Percentiles rank a stretch among this genome's conserved stretches.
phyloP scores from a whole-genome alignment of 2,888 invertebrate genomes.

The Leptinotarsa haldemani region DNA sequence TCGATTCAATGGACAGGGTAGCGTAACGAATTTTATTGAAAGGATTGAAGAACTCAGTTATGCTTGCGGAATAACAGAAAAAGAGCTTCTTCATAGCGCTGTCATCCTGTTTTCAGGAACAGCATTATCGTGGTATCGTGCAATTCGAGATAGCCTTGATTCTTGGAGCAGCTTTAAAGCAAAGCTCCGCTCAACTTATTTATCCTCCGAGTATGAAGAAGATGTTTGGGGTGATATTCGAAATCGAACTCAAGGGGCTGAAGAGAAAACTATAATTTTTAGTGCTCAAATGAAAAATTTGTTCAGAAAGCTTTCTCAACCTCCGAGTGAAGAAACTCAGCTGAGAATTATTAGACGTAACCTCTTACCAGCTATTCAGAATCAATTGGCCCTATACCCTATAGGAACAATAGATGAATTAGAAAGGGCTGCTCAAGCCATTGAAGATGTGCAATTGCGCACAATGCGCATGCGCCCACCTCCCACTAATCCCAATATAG shows the following conservation, averaged over 20 bases:
- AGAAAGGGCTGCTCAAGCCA: slow-evolving; percentile 1
- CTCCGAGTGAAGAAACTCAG: not conserved
- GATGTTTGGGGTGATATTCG: slow-evolving; percentile 34
- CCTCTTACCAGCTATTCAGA: slow-evolving; percentile 29
- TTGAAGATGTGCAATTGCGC: slow-evolving; percentile 11
- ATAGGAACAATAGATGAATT: slow-evolving; percentile 3
- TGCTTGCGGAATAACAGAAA: slow-evolving; percentile 32
- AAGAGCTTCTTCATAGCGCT: slow-evolving; percentile 35
- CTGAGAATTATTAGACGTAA: slow-evolving; percentile 10
- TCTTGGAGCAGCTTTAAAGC: slow-evolving; percentile 30
- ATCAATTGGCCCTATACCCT: slow-evolving; percentile 28
- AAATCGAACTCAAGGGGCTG: slow-evolving; percentile 35
- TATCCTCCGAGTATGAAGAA: slow-evolving; percentile 37
- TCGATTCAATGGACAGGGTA: slow-evolving; percentile 21
- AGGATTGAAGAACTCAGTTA: slow-evolving; percentile 40
- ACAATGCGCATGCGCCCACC: slow-evolving; percentile 18
- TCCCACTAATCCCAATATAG: not conserved
- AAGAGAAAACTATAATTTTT: slow-evolving; percentile 24
- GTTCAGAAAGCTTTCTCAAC: not conserved
- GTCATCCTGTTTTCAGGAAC: slow-evolving; percentile 41
- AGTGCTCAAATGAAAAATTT: slow-evolving; percentile 24
- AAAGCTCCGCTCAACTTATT: slow-evolving; percentile 25
- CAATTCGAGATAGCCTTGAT: slow-evolving; percentile 18
- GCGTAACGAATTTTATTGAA: slow-evolving; percentile 38
- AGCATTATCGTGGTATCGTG: slow-evolving; percentile 44